Percentiles rank a stretch among this genome's conserved stretches.
These are phyloP conservation scores for Andrena marginata DNA, from an alignment of 2,888 invertebrate species.

Conservation along the genomic window DNA sequence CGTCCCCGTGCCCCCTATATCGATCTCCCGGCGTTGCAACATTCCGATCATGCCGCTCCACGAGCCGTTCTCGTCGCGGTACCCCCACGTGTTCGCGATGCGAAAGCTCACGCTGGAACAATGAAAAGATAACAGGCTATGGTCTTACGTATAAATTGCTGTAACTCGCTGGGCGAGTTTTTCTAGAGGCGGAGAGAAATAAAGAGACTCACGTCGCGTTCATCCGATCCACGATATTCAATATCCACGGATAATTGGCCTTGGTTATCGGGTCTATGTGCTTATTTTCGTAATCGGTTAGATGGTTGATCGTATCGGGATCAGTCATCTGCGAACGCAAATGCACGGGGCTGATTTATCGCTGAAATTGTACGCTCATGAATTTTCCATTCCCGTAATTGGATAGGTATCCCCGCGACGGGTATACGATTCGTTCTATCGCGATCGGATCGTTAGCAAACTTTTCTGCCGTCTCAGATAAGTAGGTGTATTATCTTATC, in stretches of 20 bases:
- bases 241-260: constrained; percentile 79
- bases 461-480: background rate
- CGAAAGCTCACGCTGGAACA: constrained; percentile 72
- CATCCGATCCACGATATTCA: constrained; percentile 78
- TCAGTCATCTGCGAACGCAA: constrained; percentile 77
- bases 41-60: constrained; percentile 82
- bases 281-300: constrained; percentile 84
- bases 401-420: background rate
- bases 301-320: constrained; percentile 83
- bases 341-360: constrained; percentile 8
- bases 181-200: background rate
- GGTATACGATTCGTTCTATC: background rate
- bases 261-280: constrained; percentile 81
- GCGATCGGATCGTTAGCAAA: background rate
- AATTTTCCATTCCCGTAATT: background rate
- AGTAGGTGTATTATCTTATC: constrained; percentile 13
- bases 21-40: constrained; percentile 80
- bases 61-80: constrained; percentile 77
- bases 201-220: constrained; percentile 80
- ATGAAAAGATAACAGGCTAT: background rate
- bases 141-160: too few species aligned
- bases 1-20: constrained; percentile 84
- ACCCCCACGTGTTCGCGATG: constrained; percentile 79
- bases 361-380: background rate
- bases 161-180: background rate